These are phyloP conservation scores for Tribolium castaneum DNA, from an alignment of 1,140 invertebrate genomes.

Conservation along the genomic window DNA sequence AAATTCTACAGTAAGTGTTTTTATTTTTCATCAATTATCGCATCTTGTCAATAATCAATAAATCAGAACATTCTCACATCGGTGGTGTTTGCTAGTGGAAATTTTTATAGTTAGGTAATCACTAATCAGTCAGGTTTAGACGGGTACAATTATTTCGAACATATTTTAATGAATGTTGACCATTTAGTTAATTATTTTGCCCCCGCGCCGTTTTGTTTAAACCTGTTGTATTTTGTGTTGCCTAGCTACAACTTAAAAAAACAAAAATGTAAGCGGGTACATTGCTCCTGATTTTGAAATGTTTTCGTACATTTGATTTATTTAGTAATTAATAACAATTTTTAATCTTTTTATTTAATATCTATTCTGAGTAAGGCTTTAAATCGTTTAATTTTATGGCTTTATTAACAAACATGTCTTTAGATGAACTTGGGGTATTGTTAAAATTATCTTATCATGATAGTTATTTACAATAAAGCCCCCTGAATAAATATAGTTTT, in stretches of 20 bases:
- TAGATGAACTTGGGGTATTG: background rate
- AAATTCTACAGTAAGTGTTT: too few species aligned
- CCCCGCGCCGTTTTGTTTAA: background rate
- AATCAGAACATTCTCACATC: too few species aligned
- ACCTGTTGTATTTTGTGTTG: background rate
- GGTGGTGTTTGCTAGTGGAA: too few species aligned
- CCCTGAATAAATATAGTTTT: constrained; percentile 23
- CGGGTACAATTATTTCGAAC: background rate
- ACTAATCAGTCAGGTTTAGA: background rate
- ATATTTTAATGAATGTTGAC: background rate
- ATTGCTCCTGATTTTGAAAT: background rate
- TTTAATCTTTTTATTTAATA: background rate
- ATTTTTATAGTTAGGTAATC: too few species aligned
- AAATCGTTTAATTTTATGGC: constrained; percentile 2
- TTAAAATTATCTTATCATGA: constrained; percentile 14
- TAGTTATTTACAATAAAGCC: constrained; percentile 16
- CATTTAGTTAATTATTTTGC: too few species aligned
- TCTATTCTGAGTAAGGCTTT: background rate
- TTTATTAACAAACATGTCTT: constrained; percentile 10
- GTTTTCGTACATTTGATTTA: background rate
- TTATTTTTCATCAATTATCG: too few species aligned
- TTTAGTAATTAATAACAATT: background rate
- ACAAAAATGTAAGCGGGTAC: background rate
- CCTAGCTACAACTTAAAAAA: background rate
- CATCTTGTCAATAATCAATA: too few species aligned